Percentiles rank a stretch among this genome's conserved stretches.
These are phyloP conservation scores for Pseudomyrmex flavicornis DNA, from an alignment of 1,140 invertebrate species.

Conservation along the genomic window DNA sequence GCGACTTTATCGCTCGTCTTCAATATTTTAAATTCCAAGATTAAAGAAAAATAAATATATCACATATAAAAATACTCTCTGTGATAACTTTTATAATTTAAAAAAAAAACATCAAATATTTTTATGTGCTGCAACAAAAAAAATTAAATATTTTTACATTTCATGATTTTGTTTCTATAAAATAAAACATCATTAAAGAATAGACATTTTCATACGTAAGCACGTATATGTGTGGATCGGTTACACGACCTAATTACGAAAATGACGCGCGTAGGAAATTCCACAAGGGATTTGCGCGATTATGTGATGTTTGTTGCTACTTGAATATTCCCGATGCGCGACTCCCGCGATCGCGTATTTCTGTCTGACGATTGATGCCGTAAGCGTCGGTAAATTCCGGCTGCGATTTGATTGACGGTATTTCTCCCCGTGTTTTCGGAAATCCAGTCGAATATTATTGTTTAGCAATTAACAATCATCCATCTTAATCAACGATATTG, in stretches of 20 bases:
- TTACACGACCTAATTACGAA: conserved; percentile 65
- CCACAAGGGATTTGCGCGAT: conserved; percentile 28
- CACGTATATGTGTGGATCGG: conserved; percentile 13
- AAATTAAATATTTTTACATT: no score
- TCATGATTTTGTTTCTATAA: no score
- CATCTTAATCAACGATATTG: conserved; percentile 35
- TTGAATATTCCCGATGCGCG: conserved; percentile 52
- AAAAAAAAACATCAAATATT: no score
- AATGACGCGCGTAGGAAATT: conserved; percentile 51
- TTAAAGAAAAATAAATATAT: no score
- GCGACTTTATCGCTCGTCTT: no score
- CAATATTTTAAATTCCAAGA: no score
- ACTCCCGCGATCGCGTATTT: background rate
- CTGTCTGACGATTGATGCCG: background rate
- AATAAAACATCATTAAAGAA: conserved; percentile 26
- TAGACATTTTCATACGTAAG: conserved; percentile 30
- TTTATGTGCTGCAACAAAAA: no score
- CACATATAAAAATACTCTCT: no score
- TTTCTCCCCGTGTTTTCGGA: conserved; percentile 5
- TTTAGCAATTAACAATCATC: conserved; percentile 49
- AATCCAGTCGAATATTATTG: conserved; percentile 4
- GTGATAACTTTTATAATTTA: no score
- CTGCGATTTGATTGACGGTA: conserved; percentile 34
- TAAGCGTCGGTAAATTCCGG: background rate
- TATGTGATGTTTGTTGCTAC: conserved; percentile 44